A percentile compares a stretch with the other conserved stretches of the same genome.
phyloP scores from a whole-genome alignment of 2,113 vertebrate genomes.

The Marcusenius ussheri region DNA sequence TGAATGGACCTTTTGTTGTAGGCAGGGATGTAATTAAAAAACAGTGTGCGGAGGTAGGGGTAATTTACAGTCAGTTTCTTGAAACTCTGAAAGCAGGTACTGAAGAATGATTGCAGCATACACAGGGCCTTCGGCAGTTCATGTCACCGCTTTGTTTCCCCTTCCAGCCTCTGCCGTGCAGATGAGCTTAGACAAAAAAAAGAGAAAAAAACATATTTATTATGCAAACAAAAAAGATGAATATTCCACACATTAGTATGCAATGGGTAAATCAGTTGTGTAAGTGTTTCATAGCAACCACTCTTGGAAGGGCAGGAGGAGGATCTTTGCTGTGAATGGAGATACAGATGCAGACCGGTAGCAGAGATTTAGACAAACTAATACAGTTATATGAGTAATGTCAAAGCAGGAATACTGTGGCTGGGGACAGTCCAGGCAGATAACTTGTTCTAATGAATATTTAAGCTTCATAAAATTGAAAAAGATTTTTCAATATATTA shows the following conservation, averaged over 20 bases:
- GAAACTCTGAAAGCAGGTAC: conserved; percentile 44
- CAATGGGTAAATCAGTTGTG: conserved; percentile 44
- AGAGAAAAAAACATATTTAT: conserved; percentile 41
- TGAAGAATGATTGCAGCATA: conserved; percentile 40
- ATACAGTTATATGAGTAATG: not conserved
- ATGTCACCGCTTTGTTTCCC: conserved; percentile 35
- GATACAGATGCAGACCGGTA: conserved; percentile 11
- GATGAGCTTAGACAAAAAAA: conserved; percentile 46
- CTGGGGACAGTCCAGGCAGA: conserved; percentile 1
- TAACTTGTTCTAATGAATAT: not conserved
- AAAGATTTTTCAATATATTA: not conserved
- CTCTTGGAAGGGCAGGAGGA: conserved; percentile 24
- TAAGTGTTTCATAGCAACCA: conserved; percentile 47
- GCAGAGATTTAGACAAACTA: not conserved
- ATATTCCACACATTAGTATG: conserved; percentile 53
- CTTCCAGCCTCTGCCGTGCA: conserved; percentile 28
- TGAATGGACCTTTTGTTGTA: conserved; percentile 45
- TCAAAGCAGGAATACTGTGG: not conserved
- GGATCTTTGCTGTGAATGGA: conserved; percentile 26
- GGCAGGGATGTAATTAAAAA: conserved; percentile 48
- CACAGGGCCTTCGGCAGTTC: conserved; percentile 28
- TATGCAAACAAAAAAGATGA: conserved; percentile 51
- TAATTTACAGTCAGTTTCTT: conserved; percentile 46
- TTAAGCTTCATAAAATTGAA: not conserved
- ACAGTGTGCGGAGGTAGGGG: conserved; percentile 39